Base-by-base conservation (phyloP, 2,113 vertebrate genomes). In the Coreoperca whiteheadi region DNA sequence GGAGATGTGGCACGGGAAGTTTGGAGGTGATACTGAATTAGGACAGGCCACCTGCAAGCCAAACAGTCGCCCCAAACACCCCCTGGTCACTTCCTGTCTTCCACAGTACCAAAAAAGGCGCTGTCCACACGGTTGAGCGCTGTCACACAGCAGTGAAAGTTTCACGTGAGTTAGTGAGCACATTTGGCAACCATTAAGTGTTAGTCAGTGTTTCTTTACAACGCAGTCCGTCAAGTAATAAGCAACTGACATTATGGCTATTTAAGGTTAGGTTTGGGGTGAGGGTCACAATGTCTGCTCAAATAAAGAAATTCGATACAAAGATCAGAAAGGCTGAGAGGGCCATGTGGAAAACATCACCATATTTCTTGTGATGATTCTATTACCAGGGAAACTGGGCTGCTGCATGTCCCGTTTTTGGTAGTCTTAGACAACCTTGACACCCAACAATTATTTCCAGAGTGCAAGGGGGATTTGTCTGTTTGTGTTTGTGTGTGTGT, bases 151-250 rank as follows among this genome's bases (percentile, higher is more conserved):
- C 79, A 77, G 82, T 79, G 86, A 74, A 91, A 87, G 82, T 85
- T 86, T 90, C 78, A 50, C 66, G 57, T 11, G 83, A 92, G 82
- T 78, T 74, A 51, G 74, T 68, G 57, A 82, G 91, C 88, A 93
- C 93, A 95, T 95, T 95, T 95, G 94, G 94, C 85, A 95, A 93
- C 87, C 88, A 95, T 96, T 95, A 96, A 81, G 88, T 74, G 89
- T 91, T 92, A 87, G 89, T 89, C 87, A 64, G 79, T 54, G 74
- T 86, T 83, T 85, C 85, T 94, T 94, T 93, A 91, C 84, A 83
- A 81, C 64, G 34, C 88, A 86, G 88, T 93, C 93, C 54, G 81
- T 94, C 94, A 94, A 93, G 91, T 89, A 91, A 91, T 92, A 92
- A 94, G 88, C 90, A 74, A 69, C 87, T 91, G 90, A 93, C 92